A percentile compares a stretch with the other conserved stretches of the same genome.
Conservation (phyloP, 2,113 vertebrate genomes). For the Phyllostomus hastatus region DNA sequence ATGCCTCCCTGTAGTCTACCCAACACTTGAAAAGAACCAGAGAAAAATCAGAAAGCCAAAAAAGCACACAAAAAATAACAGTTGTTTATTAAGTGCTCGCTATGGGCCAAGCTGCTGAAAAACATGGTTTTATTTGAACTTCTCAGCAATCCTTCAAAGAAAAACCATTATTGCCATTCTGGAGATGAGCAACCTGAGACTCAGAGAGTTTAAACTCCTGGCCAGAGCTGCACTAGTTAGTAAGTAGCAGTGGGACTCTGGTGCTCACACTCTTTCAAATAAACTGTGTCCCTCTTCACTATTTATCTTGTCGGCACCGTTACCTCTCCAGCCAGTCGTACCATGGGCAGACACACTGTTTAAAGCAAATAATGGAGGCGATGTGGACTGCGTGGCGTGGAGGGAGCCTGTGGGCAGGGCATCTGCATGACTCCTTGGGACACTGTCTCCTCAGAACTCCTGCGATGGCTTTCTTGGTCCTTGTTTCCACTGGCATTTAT, state of each 20-base stretch:
- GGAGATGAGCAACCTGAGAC: neutral
- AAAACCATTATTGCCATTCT: neutral
- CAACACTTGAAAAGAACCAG: neutral
- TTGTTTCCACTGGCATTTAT: neutral
- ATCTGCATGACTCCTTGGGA: neutral
- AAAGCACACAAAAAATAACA: neutral
- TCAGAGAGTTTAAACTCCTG: neutral
- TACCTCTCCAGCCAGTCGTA: neutral
- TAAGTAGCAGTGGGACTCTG: neutral
- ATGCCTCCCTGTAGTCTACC: neutral
- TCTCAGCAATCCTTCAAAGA: neutral
- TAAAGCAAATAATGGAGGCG: neutral
- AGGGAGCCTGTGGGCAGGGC: neutral
- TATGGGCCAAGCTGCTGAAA: neutral
- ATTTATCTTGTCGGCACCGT: fast-evolving
- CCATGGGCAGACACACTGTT: fast-evolving
- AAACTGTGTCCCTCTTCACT: neutral
- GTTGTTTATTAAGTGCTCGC: neutral
- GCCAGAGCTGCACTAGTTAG: neutral
- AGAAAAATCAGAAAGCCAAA: neutral
- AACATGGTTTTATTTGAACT: neutral
- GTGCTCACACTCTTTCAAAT: neutral
- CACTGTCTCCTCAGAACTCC: neutral
- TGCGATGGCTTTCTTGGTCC: neutral
- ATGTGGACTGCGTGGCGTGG: neutral